Evolutionary conservation across 2,797 vertebrate genomes (phyloP).

Genomic region (Pachyuromys duprasi): DNA sequence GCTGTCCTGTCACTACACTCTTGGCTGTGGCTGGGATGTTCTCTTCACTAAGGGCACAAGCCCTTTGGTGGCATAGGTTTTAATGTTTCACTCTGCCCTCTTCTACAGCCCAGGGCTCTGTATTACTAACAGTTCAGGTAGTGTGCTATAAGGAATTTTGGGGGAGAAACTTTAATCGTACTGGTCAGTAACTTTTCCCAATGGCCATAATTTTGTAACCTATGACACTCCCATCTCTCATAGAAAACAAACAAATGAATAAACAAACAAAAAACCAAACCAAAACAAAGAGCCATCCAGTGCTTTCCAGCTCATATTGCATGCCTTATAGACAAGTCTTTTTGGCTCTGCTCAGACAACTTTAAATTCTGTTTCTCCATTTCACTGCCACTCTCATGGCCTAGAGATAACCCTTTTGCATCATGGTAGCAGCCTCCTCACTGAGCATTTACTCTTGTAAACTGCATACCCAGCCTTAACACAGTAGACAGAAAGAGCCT

Average conservation of each 20-base stretch:
- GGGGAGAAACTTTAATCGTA: neutral
- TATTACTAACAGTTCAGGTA: neutral
- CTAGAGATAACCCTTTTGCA: no score
- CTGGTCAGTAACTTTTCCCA: neutral
- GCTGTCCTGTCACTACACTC: neutral
- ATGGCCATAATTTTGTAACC: neutral
- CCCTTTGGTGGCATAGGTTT: neutral
- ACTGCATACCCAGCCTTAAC: neutral
- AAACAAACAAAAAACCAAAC: no score
- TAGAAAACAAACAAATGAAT: neutral
- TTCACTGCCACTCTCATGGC: neutral
- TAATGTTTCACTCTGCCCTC: neutral
- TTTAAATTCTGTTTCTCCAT: neutral
- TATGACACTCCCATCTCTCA: neutral
- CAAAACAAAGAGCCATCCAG: no score
- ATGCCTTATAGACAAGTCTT: neutral
- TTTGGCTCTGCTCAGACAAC: neutral
- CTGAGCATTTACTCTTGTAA: neutral
- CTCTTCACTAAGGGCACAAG: neutral
- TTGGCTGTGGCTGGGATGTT: no score
- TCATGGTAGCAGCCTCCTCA: neutral
- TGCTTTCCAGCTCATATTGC: neutral
- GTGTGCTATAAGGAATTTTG: neutral
- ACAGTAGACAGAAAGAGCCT: neutral
- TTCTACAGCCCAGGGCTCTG: neutral